These are phyloP conservation scores for Physocephala rufipes DNA, from an alignment of 2,888 invertebrate species.

Conservation along the genomic window DNA sequence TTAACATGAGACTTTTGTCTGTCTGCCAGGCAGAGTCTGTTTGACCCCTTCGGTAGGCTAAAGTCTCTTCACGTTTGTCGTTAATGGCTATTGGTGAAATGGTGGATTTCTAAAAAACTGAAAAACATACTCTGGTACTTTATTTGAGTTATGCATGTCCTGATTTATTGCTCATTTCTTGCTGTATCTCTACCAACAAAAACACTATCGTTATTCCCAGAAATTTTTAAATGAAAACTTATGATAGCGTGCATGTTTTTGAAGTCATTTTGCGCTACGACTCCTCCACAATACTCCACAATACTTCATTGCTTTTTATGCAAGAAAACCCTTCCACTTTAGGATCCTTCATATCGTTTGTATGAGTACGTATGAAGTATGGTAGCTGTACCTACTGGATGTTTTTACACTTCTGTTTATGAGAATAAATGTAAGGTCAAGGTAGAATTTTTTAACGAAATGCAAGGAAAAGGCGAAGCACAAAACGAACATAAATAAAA, in stretches of 20 bases:
- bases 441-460: too few relatives aligned
- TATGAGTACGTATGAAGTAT: constrained; percentile 16
- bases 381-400: constrained; percentile 27
- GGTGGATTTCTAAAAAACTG: not conserved
- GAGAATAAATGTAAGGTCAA: not conserved
- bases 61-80: too few relatives aligned
- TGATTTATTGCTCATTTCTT: constrained; percentile 46
- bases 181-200: constrained; percentile 16
- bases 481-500: constrained; percentile 36
- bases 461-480: not conserved
- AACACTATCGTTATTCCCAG: constrained; percentile 2
- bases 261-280: too few relatives aligned
- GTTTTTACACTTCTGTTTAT: constrained; percentile 2
- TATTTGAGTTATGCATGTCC: constrained; percentile 45
- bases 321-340: too few relatives aligned
- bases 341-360: not conserved
- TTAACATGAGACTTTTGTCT: too few relatives aligned
- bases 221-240: constrained; percentile 48
- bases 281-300: too few relatives aligned
- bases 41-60: too few relatives aligned
- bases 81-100: too few relatives aligned
- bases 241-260: constrained; percentile 37
- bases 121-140: not conserved
- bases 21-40: too few relatives aligned
- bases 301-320: too few relatives aligned